phyloP scores from a whole-genome alignment of 2,797 vertebrate genomes.

The Cossypha polioptera region DNA sequence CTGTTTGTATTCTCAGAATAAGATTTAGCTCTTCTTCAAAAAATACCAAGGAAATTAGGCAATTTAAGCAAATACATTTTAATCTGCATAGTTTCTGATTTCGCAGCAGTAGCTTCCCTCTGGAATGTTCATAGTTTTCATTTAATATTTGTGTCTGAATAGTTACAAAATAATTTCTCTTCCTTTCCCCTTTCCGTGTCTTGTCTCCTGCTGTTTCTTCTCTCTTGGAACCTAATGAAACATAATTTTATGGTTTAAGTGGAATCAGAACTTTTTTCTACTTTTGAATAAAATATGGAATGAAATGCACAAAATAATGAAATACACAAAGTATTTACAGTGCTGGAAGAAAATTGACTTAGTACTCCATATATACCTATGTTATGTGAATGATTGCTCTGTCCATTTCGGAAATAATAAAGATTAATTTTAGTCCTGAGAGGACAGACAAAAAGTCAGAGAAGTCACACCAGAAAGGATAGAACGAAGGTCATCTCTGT shows the following conservation, averaged over 20 bases:
- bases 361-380: neutral
- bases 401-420: neutral
- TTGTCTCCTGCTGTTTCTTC: neutral
- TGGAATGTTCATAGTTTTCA: neutral
- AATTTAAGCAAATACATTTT: neutral
- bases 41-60: neutral
- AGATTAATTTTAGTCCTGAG: neutral
- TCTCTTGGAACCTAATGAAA: neutral
- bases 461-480: rapidly evolving
- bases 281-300: neutral
- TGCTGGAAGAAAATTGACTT: neutral
- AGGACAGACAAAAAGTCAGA: neutral
- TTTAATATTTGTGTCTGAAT: neutral
- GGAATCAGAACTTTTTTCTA: neutral
- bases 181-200: neutral
- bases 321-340: neutral
- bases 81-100: neutral
- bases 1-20: neutral
- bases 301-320: neutral
- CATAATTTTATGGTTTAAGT: neutral
- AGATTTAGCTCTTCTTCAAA: neutral
- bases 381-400: neutral
- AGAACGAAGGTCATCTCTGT: neutral
- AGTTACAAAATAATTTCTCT: neutral
- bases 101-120: neutral